phyloP scores from a whole-genome alignment of 2,113 vertebrate species.

The Lamprotornis superbus region DNA sequence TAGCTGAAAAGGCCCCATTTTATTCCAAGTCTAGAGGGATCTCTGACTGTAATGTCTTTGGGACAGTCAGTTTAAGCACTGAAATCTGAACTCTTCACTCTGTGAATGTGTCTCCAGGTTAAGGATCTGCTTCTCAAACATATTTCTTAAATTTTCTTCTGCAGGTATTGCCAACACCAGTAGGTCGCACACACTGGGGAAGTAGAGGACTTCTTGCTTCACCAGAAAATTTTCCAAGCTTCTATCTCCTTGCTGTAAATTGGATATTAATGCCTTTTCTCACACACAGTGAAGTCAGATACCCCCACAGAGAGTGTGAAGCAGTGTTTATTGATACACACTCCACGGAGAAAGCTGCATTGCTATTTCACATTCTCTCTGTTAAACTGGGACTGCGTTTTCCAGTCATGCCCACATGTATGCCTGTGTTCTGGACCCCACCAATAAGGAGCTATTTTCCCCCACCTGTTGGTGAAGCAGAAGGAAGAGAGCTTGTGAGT shows the following conservation, averaged over 20 bases:
- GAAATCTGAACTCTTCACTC: neutral
- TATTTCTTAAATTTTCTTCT: neutral
- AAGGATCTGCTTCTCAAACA: neutral
- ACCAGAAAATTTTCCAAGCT: neutral
- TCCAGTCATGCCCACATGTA: neutral
- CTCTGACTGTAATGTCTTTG: neutral
- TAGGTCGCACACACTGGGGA: neutral
- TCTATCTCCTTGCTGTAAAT: neutral
- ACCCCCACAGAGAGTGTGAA: neutral
- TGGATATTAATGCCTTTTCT: neutral
- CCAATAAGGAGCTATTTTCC: neutral
- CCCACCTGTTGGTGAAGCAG: neutral
- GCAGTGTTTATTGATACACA: neutral
- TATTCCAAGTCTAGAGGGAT: neutral
- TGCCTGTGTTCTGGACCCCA: neutral
- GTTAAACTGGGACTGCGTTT: neutral
- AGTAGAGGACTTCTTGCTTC: neutral
- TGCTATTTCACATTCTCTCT: neutral
- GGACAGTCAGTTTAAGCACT: neutral
- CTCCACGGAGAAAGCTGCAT: neutral
- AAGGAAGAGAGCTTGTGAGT: neutral
- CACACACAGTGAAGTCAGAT: neutral
- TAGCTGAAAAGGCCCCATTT: neutral
- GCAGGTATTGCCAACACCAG: neutral
- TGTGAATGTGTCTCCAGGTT: neutral